These are phyloP conservation scores for Rousettus leschenaultii DNA, from an alignment of 2,113 vertebrate species.

Conservation along the genomic window DNA sequence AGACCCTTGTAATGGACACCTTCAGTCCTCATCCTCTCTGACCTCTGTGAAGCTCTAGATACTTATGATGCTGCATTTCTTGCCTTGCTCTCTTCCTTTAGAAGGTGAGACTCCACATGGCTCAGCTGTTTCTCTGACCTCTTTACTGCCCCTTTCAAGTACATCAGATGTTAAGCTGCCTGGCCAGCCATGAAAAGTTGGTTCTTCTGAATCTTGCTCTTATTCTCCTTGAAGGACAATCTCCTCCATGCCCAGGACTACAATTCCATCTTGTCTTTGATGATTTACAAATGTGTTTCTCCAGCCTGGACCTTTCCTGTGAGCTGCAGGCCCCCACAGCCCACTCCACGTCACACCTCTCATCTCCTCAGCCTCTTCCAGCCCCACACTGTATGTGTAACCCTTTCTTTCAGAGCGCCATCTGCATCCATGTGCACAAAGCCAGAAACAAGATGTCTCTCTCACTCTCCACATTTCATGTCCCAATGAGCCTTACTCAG, in stretches of 20 bases:
- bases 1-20: too few species aligned
- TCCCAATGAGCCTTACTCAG: background rate
- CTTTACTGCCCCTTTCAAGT: background rate
- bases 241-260: background rate
- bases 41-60: background rate
- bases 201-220: background rate
- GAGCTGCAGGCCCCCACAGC: background rate
- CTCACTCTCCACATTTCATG: background rate
- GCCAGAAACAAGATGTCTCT: background rate
- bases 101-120: background rate
- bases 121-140: background rate
- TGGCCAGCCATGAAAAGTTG: background rate
- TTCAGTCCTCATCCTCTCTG: background rate
- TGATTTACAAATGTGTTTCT: background rate
- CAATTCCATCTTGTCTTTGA: background rate
- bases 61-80: background rate
- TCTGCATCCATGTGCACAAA: background rate
- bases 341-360: fast-evolving
- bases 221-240: background rate
- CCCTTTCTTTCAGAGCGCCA: background rate
- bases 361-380: background rate
- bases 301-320: background rate
- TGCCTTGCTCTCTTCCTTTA: background rate
- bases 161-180: background rate
- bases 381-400: too few species aligned